These are phyloP conservation scores for Crenichthys baileyi DNA, from an alignment of 2,797 vertebrate genomes.

Conservation along the genomic window DNA sequence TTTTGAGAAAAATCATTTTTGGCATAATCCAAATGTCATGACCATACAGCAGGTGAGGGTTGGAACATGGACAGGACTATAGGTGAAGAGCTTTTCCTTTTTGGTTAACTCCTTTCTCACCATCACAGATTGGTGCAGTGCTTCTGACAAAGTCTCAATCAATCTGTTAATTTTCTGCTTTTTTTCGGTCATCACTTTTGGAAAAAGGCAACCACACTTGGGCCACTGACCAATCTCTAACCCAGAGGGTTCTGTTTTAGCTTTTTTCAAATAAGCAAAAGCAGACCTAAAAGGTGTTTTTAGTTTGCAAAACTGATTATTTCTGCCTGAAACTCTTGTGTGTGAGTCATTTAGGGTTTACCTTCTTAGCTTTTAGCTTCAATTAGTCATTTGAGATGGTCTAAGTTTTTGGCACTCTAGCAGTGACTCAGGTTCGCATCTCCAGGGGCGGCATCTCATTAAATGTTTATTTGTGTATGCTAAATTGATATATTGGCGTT, in stretches of 20 bases:
- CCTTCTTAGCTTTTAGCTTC: not conserved
- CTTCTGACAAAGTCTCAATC: not conserved
- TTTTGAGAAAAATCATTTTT: not conserved
- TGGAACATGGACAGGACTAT: not conserved
- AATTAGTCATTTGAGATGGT: not conserved
- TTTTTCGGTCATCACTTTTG: not conserved
- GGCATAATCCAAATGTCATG: not conserved
- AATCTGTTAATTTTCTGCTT: not conserved
- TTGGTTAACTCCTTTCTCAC: not conserved
- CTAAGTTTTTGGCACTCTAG: not conserved
- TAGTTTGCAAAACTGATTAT: constrained; percentile 10
- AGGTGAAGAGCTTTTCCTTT: not conserved
- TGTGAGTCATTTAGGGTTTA: not conserved
- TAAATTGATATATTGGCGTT: constrained; percentile 13
- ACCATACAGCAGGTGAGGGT: not conserved
- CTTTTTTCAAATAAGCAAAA: not conserved
- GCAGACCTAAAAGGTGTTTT: not conserved
- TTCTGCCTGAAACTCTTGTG: not conserved
- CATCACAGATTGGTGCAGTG: not conserved
- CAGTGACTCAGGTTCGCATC: not conserved
- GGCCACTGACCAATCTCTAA: not conserved
- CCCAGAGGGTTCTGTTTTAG: not conserved
- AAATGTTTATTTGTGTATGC: not conserved
- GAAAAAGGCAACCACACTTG: not conserved
- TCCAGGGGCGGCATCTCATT: not conserved